These are phyloP conservation scores for Drosophila mettleri DNA, from an alignment of 2,888 invertebrate species.

Conservation along the genomic window DNA sequence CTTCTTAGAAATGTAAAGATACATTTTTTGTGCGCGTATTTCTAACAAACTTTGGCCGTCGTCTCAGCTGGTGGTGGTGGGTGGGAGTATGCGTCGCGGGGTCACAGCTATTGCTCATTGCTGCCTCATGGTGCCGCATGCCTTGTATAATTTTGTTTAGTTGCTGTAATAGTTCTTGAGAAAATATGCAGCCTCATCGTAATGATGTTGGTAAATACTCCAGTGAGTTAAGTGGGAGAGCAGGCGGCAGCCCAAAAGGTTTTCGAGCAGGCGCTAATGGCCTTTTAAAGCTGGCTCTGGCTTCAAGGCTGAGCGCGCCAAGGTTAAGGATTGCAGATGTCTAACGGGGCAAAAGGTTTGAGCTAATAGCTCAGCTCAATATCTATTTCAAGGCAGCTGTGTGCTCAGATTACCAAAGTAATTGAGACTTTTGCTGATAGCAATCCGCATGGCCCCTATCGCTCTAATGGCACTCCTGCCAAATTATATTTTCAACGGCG, in stretches of 20 bases:
- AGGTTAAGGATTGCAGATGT: conserved; percentile 36
- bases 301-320: conserved; percentile 53
- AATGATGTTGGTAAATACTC: conserved; percentile 74
- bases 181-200: conserved; percentile 77
- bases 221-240: conserved; percentile 12
- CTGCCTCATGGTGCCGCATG: conserved; percentile 25
- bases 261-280: conserved; percentile 66
- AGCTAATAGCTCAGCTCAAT: neutral
- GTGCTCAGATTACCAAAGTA: conserved; percentile 50
- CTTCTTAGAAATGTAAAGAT: conserved; percentile 76
- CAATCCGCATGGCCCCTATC: neutral
- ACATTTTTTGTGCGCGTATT: conserved; percentile 34
- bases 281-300: conserved; percentile 44
- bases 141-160: conserved; percentile 73
- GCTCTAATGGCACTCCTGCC: conserved; percentile 41
- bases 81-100: conserved; percentile 39
- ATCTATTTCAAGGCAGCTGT: conserved; percentile 33
- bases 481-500: conserved; percentile 64
- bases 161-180: conserved; percentile 73
- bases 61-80: conserved; percentile 44
- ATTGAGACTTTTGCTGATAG: conserved; percentile 62
- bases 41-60: conserved; percentile 36
- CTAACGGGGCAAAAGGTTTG: neutral
- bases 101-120: conserved; percentile 13
- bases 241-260: conserved; percentile 37